These are phyloP conservation scores for Phyllostomus hastatus DNA, from an alignment of 2,113 vertebrate species.

Conservation along the genomic window DNA sequence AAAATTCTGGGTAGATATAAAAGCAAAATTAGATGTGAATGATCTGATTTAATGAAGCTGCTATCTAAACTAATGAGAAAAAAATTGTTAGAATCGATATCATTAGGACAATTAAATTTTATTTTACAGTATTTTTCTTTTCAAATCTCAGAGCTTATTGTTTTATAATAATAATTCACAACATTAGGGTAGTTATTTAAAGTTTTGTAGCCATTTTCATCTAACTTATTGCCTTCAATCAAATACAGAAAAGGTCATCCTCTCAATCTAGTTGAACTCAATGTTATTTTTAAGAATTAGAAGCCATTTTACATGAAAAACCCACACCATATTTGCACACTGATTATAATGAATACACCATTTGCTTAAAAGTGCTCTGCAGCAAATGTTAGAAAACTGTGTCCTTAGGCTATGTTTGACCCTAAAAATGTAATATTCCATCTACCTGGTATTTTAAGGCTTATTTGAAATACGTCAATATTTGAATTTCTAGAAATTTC, in stretches of 20 bases:
- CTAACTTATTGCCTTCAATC: not conserved
- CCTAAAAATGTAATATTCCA: conserved; percentile 23
- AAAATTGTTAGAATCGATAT: not conserved
- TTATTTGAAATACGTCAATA: not conserved
- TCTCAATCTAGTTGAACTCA: not conserved
- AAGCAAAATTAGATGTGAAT: conserved; percentile 15
- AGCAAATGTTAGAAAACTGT: not conserved
- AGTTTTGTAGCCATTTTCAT: not conserved
- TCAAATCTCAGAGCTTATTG: not conserved
- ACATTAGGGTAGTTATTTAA: not conserved
- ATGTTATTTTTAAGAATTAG: not conserved
- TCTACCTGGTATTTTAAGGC: not conserved
- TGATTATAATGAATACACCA: conserved; percentile 31
- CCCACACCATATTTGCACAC: not conserved
- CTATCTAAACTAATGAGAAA: not conserved
- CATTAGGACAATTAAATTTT: not conserved
- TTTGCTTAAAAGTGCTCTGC: conserved; percentile 28
- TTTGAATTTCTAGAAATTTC: not conserved
- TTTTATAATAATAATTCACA: not conserved
- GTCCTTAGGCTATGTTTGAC: not conserved
- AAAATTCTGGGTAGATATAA: not conserved
- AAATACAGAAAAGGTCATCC: conserved; percentile 7
- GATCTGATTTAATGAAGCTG: not conserved
- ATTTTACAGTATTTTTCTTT: not conserved
- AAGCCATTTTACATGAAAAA: not conserved